These are phyloP conservation scores for Drosophila lacicola DNA, from an alignment of 2,888 invertebrate species.

Conservation along the genomic window DNA sequence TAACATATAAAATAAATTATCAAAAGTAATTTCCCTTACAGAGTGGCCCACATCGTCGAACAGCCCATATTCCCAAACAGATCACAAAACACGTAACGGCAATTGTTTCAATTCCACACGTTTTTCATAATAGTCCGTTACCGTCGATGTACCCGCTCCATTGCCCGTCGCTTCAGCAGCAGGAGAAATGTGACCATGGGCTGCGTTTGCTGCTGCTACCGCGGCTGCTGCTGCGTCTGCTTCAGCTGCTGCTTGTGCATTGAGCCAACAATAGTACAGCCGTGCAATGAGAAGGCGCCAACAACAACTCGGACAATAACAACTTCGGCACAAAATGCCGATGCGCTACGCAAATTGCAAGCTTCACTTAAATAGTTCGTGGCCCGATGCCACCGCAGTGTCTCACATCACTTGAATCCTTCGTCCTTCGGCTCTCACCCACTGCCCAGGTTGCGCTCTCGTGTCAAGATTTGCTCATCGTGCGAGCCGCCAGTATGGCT, in stretches of 20 bases:
- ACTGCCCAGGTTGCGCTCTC: slow-evolving; percentile 48
- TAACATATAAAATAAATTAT: too few relatives aligned
- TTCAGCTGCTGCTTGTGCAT: slow-evolving; percentile 51
- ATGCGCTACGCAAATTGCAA: slow-evolving; percentile 76
- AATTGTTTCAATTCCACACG: slow-evolving; percentile 37
- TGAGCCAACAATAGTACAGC: slow-evolving; percentile 59
- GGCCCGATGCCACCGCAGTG: slow-evolving; percentile 33
- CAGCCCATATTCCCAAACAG: slow-evolving; percentile 22
- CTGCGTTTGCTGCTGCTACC: slow-evolving; percentile 10
- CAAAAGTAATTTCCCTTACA: slow-evolving; percentile 1
- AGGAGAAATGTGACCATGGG: slow-evolving; percentile 30
- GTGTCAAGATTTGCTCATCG: slow-evolving; percentile 53
- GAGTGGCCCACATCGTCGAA: slow-evolving; percentile 24
- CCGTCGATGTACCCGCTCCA: slow-evolving; percentile 2
- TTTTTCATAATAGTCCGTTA: slow-evolving; percentile 6
- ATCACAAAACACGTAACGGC: slow-evolving; percentile 5
- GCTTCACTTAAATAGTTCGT: slow-evolving; percentile 58
- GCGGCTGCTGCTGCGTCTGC: slow-evolving; percentile 13
- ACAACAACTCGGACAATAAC: slow-evolving; percentile 35
- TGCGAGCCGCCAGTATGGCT: slow-evolving; percentile 33
- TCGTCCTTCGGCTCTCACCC: slow-evolving; percentile 50
- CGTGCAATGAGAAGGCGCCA: slow-evolving; percentile 49
- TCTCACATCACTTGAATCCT: slow-evolving; percentile 21
- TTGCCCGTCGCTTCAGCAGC: slow-evolving; percentile 31
- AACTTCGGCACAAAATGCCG: slow-evolving; percentile 62